These are phyloP conservation scores for Magallana ariakensis DNA, from an alignment of 1,140 invertebrate species.

Conservation along the genomic window DNA sequence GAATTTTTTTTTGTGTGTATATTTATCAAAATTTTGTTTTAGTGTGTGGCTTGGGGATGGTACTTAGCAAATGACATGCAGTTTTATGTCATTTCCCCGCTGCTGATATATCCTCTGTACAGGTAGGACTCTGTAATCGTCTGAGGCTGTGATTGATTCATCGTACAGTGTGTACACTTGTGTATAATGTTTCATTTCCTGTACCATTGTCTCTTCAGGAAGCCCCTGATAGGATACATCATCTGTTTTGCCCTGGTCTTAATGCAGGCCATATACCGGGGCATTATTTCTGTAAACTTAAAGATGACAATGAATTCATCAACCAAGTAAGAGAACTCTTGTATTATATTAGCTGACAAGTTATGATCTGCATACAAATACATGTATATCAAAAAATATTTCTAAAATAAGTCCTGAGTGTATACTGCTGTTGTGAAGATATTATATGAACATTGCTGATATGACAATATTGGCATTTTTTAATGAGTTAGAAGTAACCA, in stretches of 20 bases:
- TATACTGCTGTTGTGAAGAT: too few species aligned
- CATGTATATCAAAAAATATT: too few species aligned
- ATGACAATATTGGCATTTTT: too few species aligned
- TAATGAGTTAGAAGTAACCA: too few species aligned
- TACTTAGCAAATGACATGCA: constrained; percentile 91
- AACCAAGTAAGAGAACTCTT: not conserved
- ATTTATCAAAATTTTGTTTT: not conserved
- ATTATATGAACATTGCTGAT: too few species aligned
- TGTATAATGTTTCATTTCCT: not conserved
- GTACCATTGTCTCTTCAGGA: not conserved
- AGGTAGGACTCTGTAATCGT: constrained; percentile 52
- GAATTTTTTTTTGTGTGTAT: too few species aligned
- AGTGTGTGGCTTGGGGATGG: constrained; percentile 88
- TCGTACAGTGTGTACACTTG: too few species aligned
- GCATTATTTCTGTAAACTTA: not conserved
- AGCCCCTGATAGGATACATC: constrained; percentile 16
- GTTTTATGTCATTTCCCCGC: constrained; percentile 85
- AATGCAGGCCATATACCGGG: not conserved
- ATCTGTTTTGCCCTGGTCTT: not conserved
- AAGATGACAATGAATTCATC: not conserved
- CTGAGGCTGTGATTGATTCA: too few species aligned
- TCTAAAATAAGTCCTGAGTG: too few species aligned
- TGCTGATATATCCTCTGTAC: constrained; percentile 80
- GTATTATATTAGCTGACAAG: too few species aligned
- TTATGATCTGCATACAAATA: too few species aligned